Base-by-base conservation (phyloP, 2,888 invertebrate species). In the Clitarchus hookeri region DNA sequence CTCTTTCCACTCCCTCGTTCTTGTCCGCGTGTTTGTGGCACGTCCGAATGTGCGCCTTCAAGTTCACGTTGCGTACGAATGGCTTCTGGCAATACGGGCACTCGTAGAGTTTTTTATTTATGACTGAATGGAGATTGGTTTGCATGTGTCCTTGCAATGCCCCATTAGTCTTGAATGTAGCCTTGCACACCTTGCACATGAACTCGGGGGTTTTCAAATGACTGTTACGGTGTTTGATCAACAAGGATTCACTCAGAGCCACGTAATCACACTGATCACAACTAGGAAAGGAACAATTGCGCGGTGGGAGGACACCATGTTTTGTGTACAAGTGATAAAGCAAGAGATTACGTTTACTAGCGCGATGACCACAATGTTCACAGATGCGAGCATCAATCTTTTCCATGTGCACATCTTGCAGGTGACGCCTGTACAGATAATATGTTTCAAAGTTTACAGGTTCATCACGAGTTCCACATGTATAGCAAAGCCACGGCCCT, bases 361-460 rank as follows among this genome's bases (percentile, higher is more conserved):
- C 95, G 89, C 94, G 95, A 90, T 96, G 94, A 0, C 97, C 97
- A 91, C 97, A 97, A 89, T 96, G 95, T 90, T 97, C 97, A 91
- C 97, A 97, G 65, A 97, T 94, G 79, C 94, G 94, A 2, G 94
- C 92, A 90, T 97, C 95, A 87, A 96, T 95, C 88, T 95, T 94
- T 89, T 96, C 96, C 89, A 95, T 94, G 89, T 97, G 97, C 0
- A 96, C 88, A 84, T 88, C 88, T 79, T 88, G 95, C 91, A 97
- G 94, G 92, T 97, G 97, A 88, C 96, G 94, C 83, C 97, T 93
- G 91, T 96, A 97, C 89, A 95, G 94, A 89, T 95, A 95, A 90
- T 97, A 97, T 36, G 96, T 94, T 44, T 95, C 94, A 90, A 97
- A 97, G 89, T 95, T 94, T 84, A 95, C 91, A 84, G 94, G 95